These are phyloP conservation scores for Crossaster papposus DNA, from an alignment of 53 echinoderm and acorn worm species.

Conservation along the genomic window DNA sequence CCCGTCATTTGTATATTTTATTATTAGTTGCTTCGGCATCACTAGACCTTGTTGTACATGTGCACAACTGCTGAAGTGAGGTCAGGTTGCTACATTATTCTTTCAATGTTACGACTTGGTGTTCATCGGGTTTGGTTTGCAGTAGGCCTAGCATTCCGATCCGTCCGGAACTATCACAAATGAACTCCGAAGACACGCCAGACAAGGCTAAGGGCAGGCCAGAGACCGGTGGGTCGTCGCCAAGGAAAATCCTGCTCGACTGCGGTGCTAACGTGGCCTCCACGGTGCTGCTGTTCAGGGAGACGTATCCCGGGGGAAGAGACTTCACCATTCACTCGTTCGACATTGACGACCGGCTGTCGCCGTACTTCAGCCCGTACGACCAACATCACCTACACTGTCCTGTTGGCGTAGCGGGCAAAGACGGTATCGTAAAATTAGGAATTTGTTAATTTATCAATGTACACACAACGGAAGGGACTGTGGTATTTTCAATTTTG, in stretches of 20 bases:
- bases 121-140: background rate
- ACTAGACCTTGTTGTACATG: too few relatives aligned
- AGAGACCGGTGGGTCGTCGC: background rate
- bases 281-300: slow-evolving; percentile 56
- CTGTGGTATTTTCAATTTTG: too few relatives aligned
- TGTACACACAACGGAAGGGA: background rate
- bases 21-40: too few relatives aligned
- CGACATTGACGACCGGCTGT: slow-evolving; percentile 61
- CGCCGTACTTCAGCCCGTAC: slow-evolving; percentile 57
- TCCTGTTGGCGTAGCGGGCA: slow-evolving; percentile 60
- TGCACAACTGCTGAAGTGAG: too few relatives aligned
- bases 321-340: slow-evolving; percentile 69
- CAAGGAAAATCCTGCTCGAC: slow-evolving; percentile 61
- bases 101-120: background rate
- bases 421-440: slow-evolving; percentile 13
- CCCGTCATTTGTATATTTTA: too few relatives aligned
- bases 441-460: background rate
- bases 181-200: background rate
- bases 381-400: slow-evolving; percentile 54
- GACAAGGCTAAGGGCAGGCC: background rate
- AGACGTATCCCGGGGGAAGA: slow-evolving; percentile 62
- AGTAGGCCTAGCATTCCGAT: background rate
- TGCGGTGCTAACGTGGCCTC: slow-evolving; percentile 65
- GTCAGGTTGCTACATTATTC: too few relatives aligned
- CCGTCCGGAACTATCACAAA: background rate